Evolutionary conservation across 2,113 vertebrate genomes (phyloP), one percentile per base, ranked within the genome.

Genomic region (Pachypanchax playfairii): DNA sequence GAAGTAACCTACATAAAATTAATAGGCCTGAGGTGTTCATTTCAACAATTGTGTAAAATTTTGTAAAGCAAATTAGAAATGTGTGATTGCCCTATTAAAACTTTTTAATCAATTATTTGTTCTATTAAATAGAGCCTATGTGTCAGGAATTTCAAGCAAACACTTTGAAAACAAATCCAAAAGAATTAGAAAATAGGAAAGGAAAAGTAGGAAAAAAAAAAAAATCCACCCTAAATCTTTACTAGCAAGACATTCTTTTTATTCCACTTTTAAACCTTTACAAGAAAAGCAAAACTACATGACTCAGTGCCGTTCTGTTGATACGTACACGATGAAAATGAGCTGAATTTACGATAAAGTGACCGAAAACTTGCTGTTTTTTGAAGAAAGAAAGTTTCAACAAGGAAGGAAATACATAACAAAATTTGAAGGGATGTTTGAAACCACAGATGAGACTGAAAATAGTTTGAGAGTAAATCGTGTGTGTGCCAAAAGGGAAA

Each of bases 1-100:
- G 18, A 56, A 56, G 20, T n/a, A 25, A 66, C 79, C 77, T 77
- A 87, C 80, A 55, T 46, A 54, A 81, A 85, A 87, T 55, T 81
- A 43, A 67, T n/a, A 53, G 65, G 51, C 50, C 68, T 49, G 65
- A 22, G 39, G 62, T 64, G 71, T 72, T 80, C 60, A 62, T 38
- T 5, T 5, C 3, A 41, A 41, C 6, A 41, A 24, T 1, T 7
- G 1, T 11, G 22, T 14, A 2, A 47, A 26, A 15, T 15, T 14
- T 3, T 5, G 1, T 15, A 25, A 70, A 57, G 21, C 43, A 15
- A 47, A 49, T 18, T 51, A 79, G 58, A 76, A 70, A 63, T 31
- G 47, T 71, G 54, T 73, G 80, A 65, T 70, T 75, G 50, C 21
- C n/a, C n/a, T n/a, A n/a, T n/a, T n/a, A n/a, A n/a, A n/a, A n/a